Percentiles rank a stretch among this genome's conserved stretches.
These are phyloP conservation scores for Macropus fuliginosus DNA, from an alignment of 2,797 vertebrate species.

Conservation along the genomic window DNA sequence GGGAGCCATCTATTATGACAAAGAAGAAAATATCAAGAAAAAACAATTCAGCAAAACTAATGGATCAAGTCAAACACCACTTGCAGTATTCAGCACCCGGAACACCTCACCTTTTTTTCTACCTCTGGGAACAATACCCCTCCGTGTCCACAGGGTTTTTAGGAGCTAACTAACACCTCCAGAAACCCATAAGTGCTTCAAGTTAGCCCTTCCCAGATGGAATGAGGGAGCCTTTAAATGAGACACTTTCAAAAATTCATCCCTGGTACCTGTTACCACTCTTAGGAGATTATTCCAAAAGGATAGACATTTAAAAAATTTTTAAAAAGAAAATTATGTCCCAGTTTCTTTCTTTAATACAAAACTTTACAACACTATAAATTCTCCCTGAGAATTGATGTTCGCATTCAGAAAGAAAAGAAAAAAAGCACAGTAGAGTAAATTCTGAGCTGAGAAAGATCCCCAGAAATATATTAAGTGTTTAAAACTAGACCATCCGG, in stretches of 20 bases:
- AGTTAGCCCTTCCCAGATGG: background rate
- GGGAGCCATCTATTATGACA: background rate
- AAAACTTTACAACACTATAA: conserved; percentile 34
- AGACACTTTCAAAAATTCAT: background rate
- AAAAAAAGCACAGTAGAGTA: conserved; percentile 46
- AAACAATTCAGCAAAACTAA: background rate
- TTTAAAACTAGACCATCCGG: conserved; percentile 63
- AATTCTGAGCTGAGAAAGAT: conserved; percentile 53
- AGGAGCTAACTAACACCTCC: background rate
- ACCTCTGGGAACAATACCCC: background rate
- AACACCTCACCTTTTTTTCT: background rate
- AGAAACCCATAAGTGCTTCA: background rate
- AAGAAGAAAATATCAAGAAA: background rate
- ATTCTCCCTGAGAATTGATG: conserved; percentile 51
- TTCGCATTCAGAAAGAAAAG: background rate
- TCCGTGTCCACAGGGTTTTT: background rate
- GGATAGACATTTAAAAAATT: conserved; percentile 9
- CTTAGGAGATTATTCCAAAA: conserved; percentile 52
- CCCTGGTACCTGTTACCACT: background rate
- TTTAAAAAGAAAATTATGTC: background rate
- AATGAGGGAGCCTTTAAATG: background rate
- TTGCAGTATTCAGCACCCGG: background rate
- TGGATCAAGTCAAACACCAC: background rate
- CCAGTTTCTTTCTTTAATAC: conserved; percentile 32
- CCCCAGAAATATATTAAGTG: conserved; percentile 68